Percentiles rank a stretch among this genome's conserved stretches.
These are phyloP conservation scores for Cricetomys ansorgei DNA, from an alignment of 2,113 vertebrate genomes.

Conservation along the genomic window DNA sequence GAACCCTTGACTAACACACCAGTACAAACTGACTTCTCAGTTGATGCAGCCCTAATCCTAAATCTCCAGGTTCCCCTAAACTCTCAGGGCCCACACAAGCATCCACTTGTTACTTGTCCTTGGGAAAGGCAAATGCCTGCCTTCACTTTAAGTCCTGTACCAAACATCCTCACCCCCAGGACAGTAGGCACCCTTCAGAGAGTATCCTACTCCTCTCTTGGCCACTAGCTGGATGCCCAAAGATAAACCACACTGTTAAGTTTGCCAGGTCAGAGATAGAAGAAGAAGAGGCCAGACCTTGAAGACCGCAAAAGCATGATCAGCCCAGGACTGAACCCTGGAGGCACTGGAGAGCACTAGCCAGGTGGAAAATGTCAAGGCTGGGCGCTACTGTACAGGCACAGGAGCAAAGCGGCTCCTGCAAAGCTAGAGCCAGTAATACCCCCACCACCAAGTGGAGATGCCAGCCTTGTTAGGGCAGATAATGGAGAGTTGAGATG, in stretches of 20 bases:
- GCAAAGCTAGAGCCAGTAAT: neutral
- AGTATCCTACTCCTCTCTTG: neutral
- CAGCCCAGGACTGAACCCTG: neutral
- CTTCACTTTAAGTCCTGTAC: neutral
- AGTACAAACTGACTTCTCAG: neutral
- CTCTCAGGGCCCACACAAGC: neutral
- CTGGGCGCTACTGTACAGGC: accelerated
- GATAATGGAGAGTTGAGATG: neutral
- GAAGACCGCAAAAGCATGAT: neutral
- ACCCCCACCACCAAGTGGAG: neutral
- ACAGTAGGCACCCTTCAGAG: neutral
- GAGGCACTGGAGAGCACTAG: neutral
- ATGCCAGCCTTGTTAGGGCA: neutral
- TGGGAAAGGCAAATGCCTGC: neutral
- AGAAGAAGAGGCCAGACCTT: too few relatives aligned
- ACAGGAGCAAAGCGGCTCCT: neutral
- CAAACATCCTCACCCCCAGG: too few relatives aligned
- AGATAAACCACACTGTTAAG: neutral
- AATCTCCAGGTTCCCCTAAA: neutral
- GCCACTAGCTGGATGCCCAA: neutral
- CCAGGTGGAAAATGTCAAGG: too few relatives aligned
- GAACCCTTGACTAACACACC: neutral
- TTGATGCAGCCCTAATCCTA: neutral
- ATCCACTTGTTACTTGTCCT: neutral
- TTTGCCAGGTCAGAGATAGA: neutral